phyloP scores from a whole-genome alignment of 53 echinoderm and acorn worm species.

The Patiria pectinifera region DNA sequence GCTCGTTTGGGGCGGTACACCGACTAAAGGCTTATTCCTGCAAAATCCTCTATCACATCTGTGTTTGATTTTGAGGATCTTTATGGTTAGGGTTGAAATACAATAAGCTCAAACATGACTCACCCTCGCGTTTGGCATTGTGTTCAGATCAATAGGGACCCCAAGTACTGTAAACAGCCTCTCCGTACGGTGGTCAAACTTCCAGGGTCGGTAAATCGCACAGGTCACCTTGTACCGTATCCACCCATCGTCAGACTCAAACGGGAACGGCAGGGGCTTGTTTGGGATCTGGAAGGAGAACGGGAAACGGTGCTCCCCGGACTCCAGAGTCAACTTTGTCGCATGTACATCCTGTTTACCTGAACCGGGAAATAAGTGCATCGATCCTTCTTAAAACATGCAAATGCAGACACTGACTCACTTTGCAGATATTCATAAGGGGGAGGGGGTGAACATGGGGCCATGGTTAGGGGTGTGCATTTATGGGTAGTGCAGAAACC shows the following conservation, averaged over 20 bases:
- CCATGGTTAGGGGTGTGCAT: no score
- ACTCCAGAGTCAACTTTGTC: slow-evolving; percentile 38
- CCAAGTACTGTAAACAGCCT: slow-evolving; percentile 65
- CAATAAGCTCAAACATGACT: neutral
- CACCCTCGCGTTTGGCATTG: slow-evolving; percentile 59
- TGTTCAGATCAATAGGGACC: slow-evolving; percentile 60
- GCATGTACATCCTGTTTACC: neutral
- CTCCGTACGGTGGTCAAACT: slow-evolving; percentile 63
- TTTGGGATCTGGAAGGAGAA: slow-evolving; percentile 70
- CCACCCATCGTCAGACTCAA: slow-evolving; percentile 62
- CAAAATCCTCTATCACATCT: no score
- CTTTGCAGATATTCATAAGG: no score
- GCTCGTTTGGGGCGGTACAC: no score
- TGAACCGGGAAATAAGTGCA: neutral
- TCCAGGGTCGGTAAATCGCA: slow-evolving; percentile 77
- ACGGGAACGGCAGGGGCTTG: slow-evolving; percentile 52
- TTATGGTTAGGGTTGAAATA: no score
- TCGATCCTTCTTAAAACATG: no score
- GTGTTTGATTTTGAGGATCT: no score
- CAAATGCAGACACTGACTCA: no score
- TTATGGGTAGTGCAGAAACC: no score
- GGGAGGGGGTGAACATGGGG: no score
- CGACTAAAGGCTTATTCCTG: no score
- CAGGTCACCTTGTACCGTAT: slow-evolving; percentile 66
- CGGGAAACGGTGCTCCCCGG: slow-evolving; percentile 67